Evolutionary conservation across 1,140 invertebrate species (phyloP).

Genomic region (Hetaerina americana): DNA sequence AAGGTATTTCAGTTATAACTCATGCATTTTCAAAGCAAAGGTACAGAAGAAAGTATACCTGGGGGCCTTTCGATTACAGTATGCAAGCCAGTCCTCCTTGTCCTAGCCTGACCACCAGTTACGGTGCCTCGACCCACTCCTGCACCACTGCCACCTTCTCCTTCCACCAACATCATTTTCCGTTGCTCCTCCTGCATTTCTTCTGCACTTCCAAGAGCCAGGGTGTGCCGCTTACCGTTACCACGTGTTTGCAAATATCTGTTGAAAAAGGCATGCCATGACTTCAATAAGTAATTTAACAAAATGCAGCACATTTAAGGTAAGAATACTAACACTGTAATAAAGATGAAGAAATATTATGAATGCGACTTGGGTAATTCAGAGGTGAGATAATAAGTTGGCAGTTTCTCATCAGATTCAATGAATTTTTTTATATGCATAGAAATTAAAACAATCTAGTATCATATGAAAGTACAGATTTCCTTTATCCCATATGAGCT

Average conservation of each 20-base stretch:
- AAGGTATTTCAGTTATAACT: too few relatives aligned
- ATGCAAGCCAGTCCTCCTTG: conserved; percentile 59
- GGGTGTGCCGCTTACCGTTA: conserved; percentile 49
- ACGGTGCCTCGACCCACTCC: conserved; percentile 27
- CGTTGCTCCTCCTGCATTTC: conserved; percentile 46
- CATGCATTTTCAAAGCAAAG: too few relatives aligned
- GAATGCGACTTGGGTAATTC: too few relatives aligned
- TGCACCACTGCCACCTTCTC: conserved; percentile 24
- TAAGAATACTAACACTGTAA: too few relatives aligned
- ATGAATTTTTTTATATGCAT: too few relatives aligned
- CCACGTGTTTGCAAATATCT: conserved; percentile 65
- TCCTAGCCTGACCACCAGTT: conserved; percentile 41
- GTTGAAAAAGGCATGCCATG: conserved; percentile 3
- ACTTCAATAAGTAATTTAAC: neutral
- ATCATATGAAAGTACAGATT: too few relatives aligned
- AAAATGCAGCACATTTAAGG: neutral
- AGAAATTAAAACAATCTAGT: too few relatives aligned
- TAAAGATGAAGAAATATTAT: too few relatives aligned
- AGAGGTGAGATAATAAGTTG: too few relatives aligned
- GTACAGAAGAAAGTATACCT: too few relatives aligned
- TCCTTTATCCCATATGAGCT: too few relatives aligned
- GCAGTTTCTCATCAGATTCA: too few relatives aligned
- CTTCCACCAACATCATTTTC: conserved; percentile 27
- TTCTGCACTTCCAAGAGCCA: conserved; percentile 33
- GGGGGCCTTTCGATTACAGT: conserved; percentile 76